These are phyloP conservation scores for Coptodon bakossiorum DNA, from an alignment of 2,113 vertebrate genomes.

Conservation along the genomic window DNA sequence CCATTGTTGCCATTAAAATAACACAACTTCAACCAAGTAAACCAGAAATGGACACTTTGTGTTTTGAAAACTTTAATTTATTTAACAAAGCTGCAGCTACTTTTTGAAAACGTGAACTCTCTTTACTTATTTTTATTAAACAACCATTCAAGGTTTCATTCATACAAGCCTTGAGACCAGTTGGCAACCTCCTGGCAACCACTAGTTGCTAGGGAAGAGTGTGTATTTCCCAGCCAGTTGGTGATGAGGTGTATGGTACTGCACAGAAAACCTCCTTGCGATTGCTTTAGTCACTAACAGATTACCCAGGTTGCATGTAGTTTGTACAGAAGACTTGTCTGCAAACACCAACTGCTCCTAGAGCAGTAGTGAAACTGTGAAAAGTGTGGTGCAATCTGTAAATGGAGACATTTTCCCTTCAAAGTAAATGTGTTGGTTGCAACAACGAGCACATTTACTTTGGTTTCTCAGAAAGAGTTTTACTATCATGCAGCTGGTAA, in stretches of 20 bases:
- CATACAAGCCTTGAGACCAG: neutral
- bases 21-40: neutral
- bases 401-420: neutral
- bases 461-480: neutral
- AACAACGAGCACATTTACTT: neutral
- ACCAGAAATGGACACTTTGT: neutral
- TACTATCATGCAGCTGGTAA: neutral
- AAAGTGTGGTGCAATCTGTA: neutral
- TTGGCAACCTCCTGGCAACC: neutral
- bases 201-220: neutral
- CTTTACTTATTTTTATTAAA: neutral
- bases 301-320: neutral
- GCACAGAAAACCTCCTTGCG: neutral
- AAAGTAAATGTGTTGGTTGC: neutral
- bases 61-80: neutral
- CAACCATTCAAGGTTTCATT: neutral
- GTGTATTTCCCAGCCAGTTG: neutral
- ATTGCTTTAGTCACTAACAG: neutral
- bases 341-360: neutral
- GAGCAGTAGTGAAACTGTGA: neutral
- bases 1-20: neutral
- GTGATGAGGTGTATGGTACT: neutral
- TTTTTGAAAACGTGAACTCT: neutral
- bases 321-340: neutral
- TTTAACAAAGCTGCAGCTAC: neutral